phyloP scores from a whole-genome alignment of 2,797 vertebrate genomes.

The Sitta carolinensis region DNA sequence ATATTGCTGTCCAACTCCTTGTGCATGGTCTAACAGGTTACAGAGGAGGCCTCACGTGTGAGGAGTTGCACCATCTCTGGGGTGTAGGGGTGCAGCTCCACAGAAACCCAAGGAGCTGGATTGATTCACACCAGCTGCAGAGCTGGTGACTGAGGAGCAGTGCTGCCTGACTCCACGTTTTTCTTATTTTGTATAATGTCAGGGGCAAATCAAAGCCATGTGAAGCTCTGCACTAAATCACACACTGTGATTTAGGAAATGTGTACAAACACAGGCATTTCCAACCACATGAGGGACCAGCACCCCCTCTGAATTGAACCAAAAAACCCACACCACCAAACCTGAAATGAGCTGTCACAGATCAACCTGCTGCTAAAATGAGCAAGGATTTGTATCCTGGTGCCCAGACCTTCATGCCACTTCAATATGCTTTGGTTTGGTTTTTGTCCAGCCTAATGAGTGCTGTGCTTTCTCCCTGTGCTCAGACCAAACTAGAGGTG shows the following conservation, averaged over 20 bases:
- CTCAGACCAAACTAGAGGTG: not conserved
- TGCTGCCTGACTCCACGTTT: not conserved
- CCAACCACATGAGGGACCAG: not conserved
- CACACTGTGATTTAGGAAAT: not conserved
- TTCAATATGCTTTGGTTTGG: not conserved
- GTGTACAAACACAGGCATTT: fast-evolving
- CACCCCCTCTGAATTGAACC: not conserved
- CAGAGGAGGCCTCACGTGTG: not conserved
- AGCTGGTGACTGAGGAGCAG: not conserved
- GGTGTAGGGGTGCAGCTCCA: not conserved
- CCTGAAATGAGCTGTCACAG: not conserved
- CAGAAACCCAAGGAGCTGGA: not conserved
- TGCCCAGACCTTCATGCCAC: not conserved
- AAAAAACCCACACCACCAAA: not conserved
- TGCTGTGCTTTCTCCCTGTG: not conserved
- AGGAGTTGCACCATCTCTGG: not conserved
- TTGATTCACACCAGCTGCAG: not conserved
- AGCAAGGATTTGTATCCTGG: not conserved
- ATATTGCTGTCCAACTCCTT: not conserved
- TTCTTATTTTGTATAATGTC: not conserved
- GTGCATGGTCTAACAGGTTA: not conserved
- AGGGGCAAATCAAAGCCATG: not conserved
- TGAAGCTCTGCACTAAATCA: not conserved
- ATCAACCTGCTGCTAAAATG: not conserved
- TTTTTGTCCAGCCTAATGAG: not conserved